Base-by-base conservation (phyloP, 2,113 vertebrate species). In the Cinclus cinclus region DNA sequence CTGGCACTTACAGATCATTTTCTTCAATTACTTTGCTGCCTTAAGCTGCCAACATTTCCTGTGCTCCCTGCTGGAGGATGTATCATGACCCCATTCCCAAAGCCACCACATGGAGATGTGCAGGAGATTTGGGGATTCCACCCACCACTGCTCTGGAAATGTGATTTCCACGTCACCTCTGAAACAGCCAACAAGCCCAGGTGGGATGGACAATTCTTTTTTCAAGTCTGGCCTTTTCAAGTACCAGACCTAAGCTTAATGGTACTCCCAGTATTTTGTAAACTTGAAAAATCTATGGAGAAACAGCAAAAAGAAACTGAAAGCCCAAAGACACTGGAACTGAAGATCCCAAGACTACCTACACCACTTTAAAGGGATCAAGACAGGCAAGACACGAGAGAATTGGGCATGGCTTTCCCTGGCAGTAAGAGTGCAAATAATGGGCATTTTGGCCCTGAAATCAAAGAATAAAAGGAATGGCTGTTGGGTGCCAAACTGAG, bases 401-500 rank as follows among this genome's bases (percentile, higher is more conserved):
- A 47, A 85, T 73, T 90, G 59, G 33, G 31, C 7, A 53, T 2
- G 69, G 94, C 55, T 69, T 81, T 81, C 90, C 62, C 49, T 89
- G 31, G 46, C 87, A 95, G 75, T 1, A 56, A 65, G 77, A 77
- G 63, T 10, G 77, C 71, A 92, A 81, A 77, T 50, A 92, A 92
- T 15, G 81, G 83, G 69, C 30, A 67, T 30, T 90, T 93, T 56
- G 83, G 69, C n/a, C 30, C 82, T 63, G 42, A 90, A 77, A 37
- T 73, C 49, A 31, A 92, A 96, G 82, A 6, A 37, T 25, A 37
- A 91, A 91, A 93, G 62, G 80, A 91, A 67, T 19, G 65, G 87
- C 75, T 94, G n/a, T 7, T 50, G 84, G 80, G 78, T 80, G 89
- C 92, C 83, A 91, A 93, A 85, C 35, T 42, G 74, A 78, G 67